Conservation (phyloP, 1,140 invertebrate genomes). For the Megalonaias nervosa region DNA sequence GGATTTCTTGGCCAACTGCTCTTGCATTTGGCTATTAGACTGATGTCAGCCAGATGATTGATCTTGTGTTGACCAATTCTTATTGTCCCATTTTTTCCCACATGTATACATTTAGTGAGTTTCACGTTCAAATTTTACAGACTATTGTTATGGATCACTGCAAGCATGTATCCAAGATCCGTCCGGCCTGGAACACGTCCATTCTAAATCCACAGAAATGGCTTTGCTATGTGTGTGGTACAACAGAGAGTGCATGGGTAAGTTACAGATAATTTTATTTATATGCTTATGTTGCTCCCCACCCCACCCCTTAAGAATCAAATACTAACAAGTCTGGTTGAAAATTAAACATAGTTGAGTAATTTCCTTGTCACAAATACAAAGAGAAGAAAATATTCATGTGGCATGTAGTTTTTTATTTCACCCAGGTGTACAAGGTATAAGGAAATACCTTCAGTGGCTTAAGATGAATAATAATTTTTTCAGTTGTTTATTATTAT, state of each 20-base stretch:
- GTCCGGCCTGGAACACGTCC: slow-evolving; percentile 52
- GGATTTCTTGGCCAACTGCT: too few relatives aligned
- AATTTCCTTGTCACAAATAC: too few relatives aligned
- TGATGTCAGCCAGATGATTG: too few relatives aligned
- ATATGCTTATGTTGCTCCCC: too few relatives aligned
- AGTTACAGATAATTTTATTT: slow-evolving; percentile 1
- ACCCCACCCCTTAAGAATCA: not conserved
- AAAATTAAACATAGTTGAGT: not conserved
- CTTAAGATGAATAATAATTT: too few relatives aligned
- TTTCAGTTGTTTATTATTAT: too few relatives aligned
- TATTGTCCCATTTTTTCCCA: too few relatives aligned
- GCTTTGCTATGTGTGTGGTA: slow-evolving; percentile 62
- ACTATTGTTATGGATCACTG: slow-evolving; percentile 51
- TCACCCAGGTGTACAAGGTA: too few relatives aligned
- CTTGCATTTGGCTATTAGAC: too few relatives aligned
- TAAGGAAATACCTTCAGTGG: too few relatives aligned
- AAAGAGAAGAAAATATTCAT: too few relatives aligned
- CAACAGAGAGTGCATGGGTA: slow-evolving; percentile 66
- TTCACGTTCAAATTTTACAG: slow-evolving; percentile 11
- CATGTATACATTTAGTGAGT: not conserved
- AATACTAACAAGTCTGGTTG: not conserved
- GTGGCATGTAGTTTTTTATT: not conserved
- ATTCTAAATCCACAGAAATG: slow-evolving; percentile 65
- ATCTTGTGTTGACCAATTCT: too few relatives aligned
- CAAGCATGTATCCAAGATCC: slow-evolving; percentile 49